phyloP scores from a whole-genome alignment of 1,140 invertebrate genomes.

The Nasonia longicornis region DNA sequence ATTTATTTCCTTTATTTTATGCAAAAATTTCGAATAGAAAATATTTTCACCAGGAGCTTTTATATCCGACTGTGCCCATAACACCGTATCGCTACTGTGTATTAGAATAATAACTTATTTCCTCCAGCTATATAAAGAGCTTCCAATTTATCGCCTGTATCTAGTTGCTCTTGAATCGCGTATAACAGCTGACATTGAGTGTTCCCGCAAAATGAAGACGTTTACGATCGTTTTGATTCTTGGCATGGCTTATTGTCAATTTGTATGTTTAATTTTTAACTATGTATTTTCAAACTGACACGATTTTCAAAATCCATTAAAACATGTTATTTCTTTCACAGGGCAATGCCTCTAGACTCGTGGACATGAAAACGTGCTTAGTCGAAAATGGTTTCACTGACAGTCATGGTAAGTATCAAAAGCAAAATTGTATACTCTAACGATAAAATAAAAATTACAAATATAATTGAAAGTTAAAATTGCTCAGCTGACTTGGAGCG shows the following conservation, averaged over 20 bases:
- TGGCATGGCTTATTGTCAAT: background rate
- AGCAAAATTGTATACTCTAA: too few species aligned
- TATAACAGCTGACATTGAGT: background rate
- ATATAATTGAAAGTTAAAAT: background rate
- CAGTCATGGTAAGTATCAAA: background rate
- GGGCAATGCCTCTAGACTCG: too few species aligned
- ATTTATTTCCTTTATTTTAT: too few species aligned
- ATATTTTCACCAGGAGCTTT: too few species aligned
- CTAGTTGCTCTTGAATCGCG: background rate
- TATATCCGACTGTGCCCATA: too few species aligned
- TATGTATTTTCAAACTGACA: too few species aligned
- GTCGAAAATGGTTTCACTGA: background rate
- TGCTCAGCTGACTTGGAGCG: background rate
- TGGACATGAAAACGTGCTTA: too few species aligned
- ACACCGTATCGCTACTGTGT: too few species aligned
- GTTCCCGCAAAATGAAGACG: background rate
- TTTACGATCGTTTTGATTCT: background rate
- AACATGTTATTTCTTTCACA: too few species aligned
- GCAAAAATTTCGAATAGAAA: too few species aligned
- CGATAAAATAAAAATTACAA: background rate
- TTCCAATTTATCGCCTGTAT: background rate
- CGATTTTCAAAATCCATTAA: too few species aligned
- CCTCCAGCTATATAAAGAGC: background rate
- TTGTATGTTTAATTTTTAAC: background rate
- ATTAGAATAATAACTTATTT: background rate